These are phyloP conservation scores for Albula glossodonta DNA, from an alignment of 2,113 vertebrate genomes.

Conservation along the genomic window DNA sequence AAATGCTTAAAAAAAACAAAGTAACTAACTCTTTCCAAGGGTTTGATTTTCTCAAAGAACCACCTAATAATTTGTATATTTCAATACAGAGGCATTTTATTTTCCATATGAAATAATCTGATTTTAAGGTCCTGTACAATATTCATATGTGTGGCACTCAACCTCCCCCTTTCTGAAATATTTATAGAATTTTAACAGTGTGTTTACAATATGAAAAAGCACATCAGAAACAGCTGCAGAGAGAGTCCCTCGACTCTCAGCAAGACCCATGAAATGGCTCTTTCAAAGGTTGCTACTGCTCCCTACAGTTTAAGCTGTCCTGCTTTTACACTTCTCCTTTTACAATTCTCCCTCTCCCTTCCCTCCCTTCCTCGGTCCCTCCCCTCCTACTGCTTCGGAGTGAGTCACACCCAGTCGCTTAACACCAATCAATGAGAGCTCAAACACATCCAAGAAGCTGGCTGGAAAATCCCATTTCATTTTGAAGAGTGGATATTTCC, in stretches of 20 bases:
- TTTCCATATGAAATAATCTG: neutral
- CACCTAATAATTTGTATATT: neutral
- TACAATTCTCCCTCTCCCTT: conserved; percentile 31
- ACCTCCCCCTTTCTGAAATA: neutral
- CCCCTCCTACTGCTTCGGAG: conserved; percentile 1
- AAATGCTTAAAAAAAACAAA: neutral
- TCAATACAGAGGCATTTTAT: neutral
- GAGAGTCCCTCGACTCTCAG: neutral
- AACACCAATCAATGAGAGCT: conserved; percentile 56
- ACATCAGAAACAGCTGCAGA: neutral
- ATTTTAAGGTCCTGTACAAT: neutral
- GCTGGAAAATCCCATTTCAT: conserved; percentile 68
- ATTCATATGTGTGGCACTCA: neutral
- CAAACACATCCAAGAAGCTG: conserved; percentile 70
- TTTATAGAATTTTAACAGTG: neutral
- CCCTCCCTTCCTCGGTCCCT: conserved; percentile 3
- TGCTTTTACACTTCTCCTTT: conserved; percentile 69
- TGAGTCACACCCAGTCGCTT: conserved; percentile 29
- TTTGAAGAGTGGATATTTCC: conserved; percentile 67
- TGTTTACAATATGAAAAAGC: neutral
- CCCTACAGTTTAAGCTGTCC: conserved; percentile 95
- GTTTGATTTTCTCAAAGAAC: neutral
- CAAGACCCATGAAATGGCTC: conserved; percentile 27
- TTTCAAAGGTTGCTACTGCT: conserved; percentile 98
- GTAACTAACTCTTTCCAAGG: neutral